phyloP scores from a whole-genome alignment of 2,888 invertebrate genomes.

The Apotomis betuletana region DNA sequence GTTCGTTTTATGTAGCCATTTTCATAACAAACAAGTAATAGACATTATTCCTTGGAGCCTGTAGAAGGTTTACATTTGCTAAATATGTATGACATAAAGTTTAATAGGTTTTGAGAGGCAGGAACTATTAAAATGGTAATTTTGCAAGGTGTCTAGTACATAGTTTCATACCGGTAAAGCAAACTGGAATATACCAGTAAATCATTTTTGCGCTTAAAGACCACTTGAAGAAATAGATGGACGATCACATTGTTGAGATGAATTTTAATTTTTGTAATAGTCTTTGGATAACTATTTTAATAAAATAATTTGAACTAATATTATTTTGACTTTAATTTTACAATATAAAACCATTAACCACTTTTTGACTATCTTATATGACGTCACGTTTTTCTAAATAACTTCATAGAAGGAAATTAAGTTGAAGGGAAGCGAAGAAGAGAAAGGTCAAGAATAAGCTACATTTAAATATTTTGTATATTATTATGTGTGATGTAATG shows the following conservation, averaged over 20 bases:
- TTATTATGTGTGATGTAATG: too few relatives aligned
- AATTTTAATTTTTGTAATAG: slow-evolving; percentile 77
- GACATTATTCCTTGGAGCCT: neutral
- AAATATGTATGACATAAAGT: slow-evolving; percentile 1
- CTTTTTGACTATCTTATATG: too few relatives aligned
- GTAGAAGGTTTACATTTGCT: neutral
- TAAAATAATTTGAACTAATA: slow-evolving; percentile 75
- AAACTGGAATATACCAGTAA: slow-evolving; percentile 18
- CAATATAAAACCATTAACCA: neutral
- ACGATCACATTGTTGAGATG: slow-evolving; percentile 51
- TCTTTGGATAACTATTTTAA: slow-evolving; percentile 80
- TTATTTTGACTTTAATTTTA: slow-evolving; percentile 47
- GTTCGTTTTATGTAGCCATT: slow-evolving; percentile 7
- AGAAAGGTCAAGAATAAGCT: too few relatives aligned
- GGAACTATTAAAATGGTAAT: slow-evolving; percentile 19
- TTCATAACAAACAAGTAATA: neutral
- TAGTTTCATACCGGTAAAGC: slow-evolving; percentile 20
- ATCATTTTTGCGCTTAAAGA: slow-evolving; percentile 57
- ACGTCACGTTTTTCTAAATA: too few relatives aligned
- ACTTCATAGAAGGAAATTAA: too few relatives aligned
- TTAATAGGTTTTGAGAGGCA: slow-evolving; percentile 4
- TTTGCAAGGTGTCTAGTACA: slow-evolving; percentile 51
- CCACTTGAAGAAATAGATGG: slow-evolving; percentile 46
- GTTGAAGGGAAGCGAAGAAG: too few relatives aligned
- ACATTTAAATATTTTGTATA: too few relatives aligned